phyloP scores from a whole-genome alignment of 2,113 vertebrate genomes.

The Cochlearius cochlearius region DNA sequence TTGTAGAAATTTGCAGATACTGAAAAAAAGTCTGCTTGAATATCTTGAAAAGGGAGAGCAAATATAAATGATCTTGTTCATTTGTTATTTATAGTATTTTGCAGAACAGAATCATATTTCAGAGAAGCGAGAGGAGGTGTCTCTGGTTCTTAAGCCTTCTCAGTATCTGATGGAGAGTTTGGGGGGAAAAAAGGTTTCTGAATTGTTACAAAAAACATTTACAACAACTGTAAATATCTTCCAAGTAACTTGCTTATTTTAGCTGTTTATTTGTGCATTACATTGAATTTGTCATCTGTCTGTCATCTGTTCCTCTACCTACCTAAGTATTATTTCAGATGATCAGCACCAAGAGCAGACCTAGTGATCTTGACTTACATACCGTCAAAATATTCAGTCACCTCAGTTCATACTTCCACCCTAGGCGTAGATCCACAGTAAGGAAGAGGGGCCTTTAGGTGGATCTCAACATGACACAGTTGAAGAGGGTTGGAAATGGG shows the following conservation, averaged over 20 bases:
- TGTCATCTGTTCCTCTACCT: background rate
- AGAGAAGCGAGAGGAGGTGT: background rate
- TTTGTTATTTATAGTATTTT: background rate
- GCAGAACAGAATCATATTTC: background rate
- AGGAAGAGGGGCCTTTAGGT: background rate
- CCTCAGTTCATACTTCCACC: background rate
- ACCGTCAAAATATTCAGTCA: background rate
- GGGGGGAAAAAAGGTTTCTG: background rate
- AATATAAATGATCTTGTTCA: background rate
- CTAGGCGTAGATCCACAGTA: background rate
- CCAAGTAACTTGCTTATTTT: background rate
- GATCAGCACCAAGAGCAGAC: background rate
- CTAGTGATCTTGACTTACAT: background rate
- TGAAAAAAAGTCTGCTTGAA: background rate
- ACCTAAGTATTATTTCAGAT: background rate
- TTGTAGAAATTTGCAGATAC: background rate
- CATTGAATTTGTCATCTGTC: background rate
- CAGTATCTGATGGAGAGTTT: background rate
- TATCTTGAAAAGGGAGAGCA: background rate
- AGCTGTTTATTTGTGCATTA: background rate
- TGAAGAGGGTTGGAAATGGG: background rate
- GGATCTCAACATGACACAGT: background rate
- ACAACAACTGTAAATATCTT: background rate
- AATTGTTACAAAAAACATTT: accelerated
- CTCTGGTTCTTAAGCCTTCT: background rate